Conservation (phyloP, 2,113 vertebrate species). For the Mystacornis crossleyi region DNA sequence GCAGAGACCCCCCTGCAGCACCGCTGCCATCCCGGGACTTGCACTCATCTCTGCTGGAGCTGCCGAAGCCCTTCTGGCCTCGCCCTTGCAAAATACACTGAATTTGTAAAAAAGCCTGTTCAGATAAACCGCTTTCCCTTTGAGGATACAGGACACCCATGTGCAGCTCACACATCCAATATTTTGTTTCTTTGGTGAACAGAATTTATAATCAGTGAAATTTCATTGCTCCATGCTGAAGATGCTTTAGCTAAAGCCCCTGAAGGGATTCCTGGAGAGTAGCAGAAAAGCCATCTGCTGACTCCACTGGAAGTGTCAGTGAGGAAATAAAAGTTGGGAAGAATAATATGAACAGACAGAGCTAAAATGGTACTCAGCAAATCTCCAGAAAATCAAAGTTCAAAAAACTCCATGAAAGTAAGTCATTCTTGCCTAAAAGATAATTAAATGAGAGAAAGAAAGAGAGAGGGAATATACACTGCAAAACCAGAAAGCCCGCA, state of each 20-base stretch:
- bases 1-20: neutral
- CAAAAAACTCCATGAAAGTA: neutral
- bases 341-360: neutral
- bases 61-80: neutral
- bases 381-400: neutral
- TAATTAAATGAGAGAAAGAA: neutral
- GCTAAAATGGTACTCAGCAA: neutral
- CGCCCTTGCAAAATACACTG: neutral
- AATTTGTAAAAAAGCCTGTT: neutral
- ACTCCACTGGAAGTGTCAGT: neutral
- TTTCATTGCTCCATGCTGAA: neutral
- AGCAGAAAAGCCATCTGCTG: slow-evolving; percentile 34
- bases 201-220: neutral
- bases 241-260: neutral
- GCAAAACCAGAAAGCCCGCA: neutral
- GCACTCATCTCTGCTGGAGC: neutral
- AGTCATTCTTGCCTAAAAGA: neutral
- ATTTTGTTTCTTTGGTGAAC: neutral
- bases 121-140: neutral
- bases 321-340: slow-evolving; percentile 26
- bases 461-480: neutral
- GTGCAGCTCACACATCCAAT: neutral
- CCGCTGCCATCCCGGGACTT: rapidly evolving
- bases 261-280: slow-evolving; percentile 18
- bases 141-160: neutral